Base-by-base conservation (phyloP, 53 echinoderm and acorn worm genomes). In the Crossaster papposus region DNA sequence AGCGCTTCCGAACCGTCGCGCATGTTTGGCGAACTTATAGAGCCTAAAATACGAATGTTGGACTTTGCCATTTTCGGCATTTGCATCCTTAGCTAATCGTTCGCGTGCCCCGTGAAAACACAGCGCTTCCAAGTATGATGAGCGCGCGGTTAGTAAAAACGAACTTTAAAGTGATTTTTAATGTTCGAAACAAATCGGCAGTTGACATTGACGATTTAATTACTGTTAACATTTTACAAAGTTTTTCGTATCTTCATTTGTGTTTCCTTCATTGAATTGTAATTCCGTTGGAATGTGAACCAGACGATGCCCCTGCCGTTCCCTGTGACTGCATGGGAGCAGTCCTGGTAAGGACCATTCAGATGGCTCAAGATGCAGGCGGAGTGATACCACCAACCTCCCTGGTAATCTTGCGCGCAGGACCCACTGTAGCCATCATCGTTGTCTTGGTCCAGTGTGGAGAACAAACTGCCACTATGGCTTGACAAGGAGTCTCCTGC, bases 241-340 rank as follows among this genome's bases (percentile, higher is more conserved):
- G 52, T 30, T 79, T 79, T 54, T 12, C 79, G 79, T 31, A 79
- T 79, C 54, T 79, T 55, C 79, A 79, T 79, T 51, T 79, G 51
- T 51, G 29, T 17, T 54, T 30, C 79, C 79, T 79, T 55, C 55
- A 79, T 30, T 53, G 79, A 54, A 53, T 54, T 52, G 10, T 15
- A 4, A 44, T 30, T 62, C 12, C 62, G 1, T 29, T 30, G 30
- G 79, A 79, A 79, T 26, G 79, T 79, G 7, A 52, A 14, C 79
- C 79, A 79, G 2, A 79, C 32, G 30, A 79, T 33, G 17, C 79
- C 79, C 0, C 29, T 3, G 17, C 79, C 30, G 53, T 79, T 54
- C 26, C 79, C 79, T 14, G 79, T 51, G 2, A 79, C 24, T 18
- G 79, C 54, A 5, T 51, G n/a, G n/a, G n/a, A 53, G 31, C 54